Base-by-base conservation (phyloP, 2,113 vertebrate species). In the Cathartes aura region DNA sequence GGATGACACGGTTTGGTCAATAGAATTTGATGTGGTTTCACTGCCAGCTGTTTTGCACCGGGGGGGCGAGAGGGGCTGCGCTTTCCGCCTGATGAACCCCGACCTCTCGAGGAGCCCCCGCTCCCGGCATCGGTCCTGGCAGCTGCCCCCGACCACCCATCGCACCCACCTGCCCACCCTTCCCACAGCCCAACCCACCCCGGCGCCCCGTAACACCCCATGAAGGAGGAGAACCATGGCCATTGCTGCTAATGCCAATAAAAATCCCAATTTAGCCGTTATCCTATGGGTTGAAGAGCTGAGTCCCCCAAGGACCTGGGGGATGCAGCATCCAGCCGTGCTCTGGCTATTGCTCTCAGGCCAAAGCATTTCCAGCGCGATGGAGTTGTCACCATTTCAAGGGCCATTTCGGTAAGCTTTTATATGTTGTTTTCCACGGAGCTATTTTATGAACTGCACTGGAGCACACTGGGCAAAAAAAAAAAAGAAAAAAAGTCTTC, bases 181-280 rank as follows among this genome's bases (percentile, higher is more conserved):
- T 7, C 47, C 60, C 19, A 8, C 40, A 21, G 20, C 70, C 27
- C 53, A 42, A 0, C 64, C 24, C 21, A 4, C 13, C 23, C 63
- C 10, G 14, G 22, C 50, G 38, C 12, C 60, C 86, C 3, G 0
- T 1, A 24, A 13, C 3, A 12, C 7, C 53, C 82, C 5, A n/a
- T n/a, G n/a, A n/a, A n/a, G n/a, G 0, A 16, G 82, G 30, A 55
- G 4, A 1, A 3, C 6, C 24, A 0, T 0, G 1, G 13, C 58
- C 29, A 1, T 7, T 3, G 32, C 52, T 83, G 42, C 17, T 21
- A 6, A n/a, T 3, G 18, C 80, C 34, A 13, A 1, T 3, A 5
- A 8, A 38, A 34, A 7, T 3, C 82, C 87, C 59, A 29, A 1
- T 18, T 27, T 6, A 20, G 27, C 58, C 9, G 2, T 2, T 26